phyloP scores from a whole-genome alignment of 2,113 vertebrate species.

The Nyctereutes procyonoides region DNA sequence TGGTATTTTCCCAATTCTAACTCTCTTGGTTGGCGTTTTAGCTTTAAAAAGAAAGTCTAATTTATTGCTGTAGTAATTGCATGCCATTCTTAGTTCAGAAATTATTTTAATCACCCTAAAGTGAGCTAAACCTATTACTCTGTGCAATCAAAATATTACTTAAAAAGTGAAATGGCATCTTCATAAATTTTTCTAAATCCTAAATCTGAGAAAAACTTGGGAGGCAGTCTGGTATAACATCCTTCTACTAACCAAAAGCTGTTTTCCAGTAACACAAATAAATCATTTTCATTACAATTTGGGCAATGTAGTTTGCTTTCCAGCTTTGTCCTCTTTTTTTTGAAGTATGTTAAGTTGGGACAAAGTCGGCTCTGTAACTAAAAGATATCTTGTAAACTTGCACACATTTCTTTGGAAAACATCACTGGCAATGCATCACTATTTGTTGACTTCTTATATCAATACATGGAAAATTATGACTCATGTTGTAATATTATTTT shows the following conservation, averaged over 20 bases:
- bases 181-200: conserved; percentile 19
- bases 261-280: conserved; percentile 16
- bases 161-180: conserved; percentile 22
- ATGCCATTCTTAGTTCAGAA: not conserved
- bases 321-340: not conserved
- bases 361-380: not conserved
- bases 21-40: conserved; percentile 69
- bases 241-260: conserved; percentile 26
- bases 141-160: conserved; percentile 42
- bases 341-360: not conserved
- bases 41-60: conserved; percentile 71
- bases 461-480: not conserved
- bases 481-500: not conserved
- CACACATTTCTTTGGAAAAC: not conserved
- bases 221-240: not conserved
- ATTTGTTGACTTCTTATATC: not conserved
- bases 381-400: not conserved
- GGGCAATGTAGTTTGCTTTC: not conserved
- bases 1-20: conserved; percentile 60
- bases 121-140: conserved; percentile 18
- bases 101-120: conserved; percentile 39
- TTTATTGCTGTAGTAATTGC: conserved; percentile 40
- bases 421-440: not conserved
- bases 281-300: conserved; percentile 14
- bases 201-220: conserved; percentile 35